Base-by-base conservation (phyloP, 2,113 vertebrate genomes). In the Scopus umbretta region DNA sequence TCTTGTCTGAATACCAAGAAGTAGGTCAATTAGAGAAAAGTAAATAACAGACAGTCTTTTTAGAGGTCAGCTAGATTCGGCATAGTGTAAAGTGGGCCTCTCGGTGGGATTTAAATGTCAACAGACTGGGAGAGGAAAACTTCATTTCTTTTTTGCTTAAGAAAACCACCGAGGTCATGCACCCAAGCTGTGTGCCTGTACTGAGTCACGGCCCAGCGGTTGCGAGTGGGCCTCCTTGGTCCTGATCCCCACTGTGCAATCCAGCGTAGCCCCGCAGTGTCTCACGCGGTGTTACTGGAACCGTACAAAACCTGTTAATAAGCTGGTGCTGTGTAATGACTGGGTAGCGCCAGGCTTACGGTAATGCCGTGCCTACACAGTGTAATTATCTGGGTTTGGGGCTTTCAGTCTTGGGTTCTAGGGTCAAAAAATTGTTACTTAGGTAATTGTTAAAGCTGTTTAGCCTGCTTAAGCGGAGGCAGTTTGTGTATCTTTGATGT, bases 341-440 rank as follows among this genome's bases (percentile, higher is more conserved):
- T 9, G 38, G 22, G n/a, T 53, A 17, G 19, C 26, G 27, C 17
- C 50, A 2, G 2, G 16, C 53, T 84, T 23, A 12, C 1, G 0
- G 61, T 38, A 43, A 16, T 5, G 13, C 59, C 56, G 45, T 56
- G 61, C 49, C 32, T 47, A 10, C 16, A 18, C 27, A 16, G 19
- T 30, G 56, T 40, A 7, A 7, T 73, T 36, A 10, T 0, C 50
- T 62, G 49, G 22, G 7, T 16, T 56, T 66, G 32, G 16, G 43
- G 38, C 62, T 74, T 88, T 49, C 67, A 16, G 0, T 50, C 36
- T 58, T 30, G 14, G 66, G 36, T 59, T 62, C 40, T 50, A 55
- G 40, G 62, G 22, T 68, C 32, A 76, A 45, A 75, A 42, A 20
- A 32, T 11, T 23, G 22, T 34, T 75, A 72, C 17, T 47, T 34